A percentile compares a stretch with the other conserved stretches of the same genome.
These are phyloP conservation scores for Circaetus gallicus DNA, from an alignment of 2,113 vertebrate species.

Conservation along the genomic window DNA sequence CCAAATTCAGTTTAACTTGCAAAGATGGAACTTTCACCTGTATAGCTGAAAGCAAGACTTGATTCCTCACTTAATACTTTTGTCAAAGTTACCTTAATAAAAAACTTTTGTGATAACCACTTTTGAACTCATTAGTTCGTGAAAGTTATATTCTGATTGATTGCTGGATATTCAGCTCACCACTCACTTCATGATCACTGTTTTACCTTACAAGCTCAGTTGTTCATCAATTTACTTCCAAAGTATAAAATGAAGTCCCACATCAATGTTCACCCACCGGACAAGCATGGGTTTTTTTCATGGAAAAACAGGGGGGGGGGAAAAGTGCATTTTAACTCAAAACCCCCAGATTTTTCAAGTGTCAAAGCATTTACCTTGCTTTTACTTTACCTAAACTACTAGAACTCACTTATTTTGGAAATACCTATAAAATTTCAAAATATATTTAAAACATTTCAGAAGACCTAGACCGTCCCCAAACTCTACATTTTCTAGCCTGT, in stretches of 20 bases:
- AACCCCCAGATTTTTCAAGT: background rate
- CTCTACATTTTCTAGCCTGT: background rate
- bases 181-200: background rate
- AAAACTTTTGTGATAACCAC: background rate
- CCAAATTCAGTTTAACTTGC: background rate
- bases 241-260: background rate
- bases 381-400: background rate
- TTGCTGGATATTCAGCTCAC: background rate
- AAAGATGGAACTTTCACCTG: background rate
- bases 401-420: background rate
- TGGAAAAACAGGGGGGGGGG: fast-evolving
- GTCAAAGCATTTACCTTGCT: background rate
- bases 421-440: background rate
- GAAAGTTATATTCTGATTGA: background rate
- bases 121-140: background rate
- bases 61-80: background rate
- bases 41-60: background rate
- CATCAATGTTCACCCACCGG: background rate
- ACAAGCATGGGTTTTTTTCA: fast-evolving
- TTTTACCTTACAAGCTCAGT: background rate
- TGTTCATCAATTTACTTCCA: background rate
- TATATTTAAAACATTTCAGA: background rate
- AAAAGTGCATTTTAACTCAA: background rate
- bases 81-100: background rate
- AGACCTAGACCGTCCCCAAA: background rate